phyloP scores from a whole-genome alignment of 2,888 invertebrate genomes.

The Clunio marinus region DNA sequence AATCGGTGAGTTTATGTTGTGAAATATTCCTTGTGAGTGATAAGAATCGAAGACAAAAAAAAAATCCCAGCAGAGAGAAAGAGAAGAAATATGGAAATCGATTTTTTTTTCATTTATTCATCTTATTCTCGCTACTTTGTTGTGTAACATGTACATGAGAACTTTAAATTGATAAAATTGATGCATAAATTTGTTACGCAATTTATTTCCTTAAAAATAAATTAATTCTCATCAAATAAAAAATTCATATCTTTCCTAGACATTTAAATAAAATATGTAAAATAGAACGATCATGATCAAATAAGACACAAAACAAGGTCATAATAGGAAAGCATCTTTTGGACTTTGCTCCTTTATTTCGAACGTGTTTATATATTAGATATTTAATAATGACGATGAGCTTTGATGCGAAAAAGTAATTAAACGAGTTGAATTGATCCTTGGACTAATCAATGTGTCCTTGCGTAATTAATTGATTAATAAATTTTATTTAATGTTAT shows the following conservation, averaged over 20 bases:
- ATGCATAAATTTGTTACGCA: too few relatives aligned
- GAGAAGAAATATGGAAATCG: not conserved
- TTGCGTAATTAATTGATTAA: not conserved
- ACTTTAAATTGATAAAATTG: too few relatives aligned
- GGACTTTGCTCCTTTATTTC: slow-evolving; percentile 32
- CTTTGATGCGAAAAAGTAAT: not conserved
- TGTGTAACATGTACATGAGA: too few relatives aligned
- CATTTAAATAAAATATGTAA: too few relatives aligned
- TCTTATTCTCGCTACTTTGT: not conserved
- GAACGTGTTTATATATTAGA: too few relatives aligned
- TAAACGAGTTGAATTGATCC: slow-evolving; percentile 4
- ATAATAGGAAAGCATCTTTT: not conserved
- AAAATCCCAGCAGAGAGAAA: not conserved
- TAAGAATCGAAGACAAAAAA: not conserved
- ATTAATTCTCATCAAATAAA: too few relatives aligned
- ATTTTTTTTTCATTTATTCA: not conserved
- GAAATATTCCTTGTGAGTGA: not conserved
- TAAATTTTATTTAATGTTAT: not conserved
- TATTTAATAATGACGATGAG: not conserved
- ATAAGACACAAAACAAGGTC: not conserved
- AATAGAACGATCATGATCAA: not conserved
- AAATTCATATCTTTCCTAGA: too few relatives aligned
- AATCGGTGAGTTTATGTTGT: slow-evolving; percentile 72
- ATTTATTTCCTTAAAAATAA: too few relatives aligned
- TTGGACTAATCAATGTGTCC: slow-evolving; percentile 10